Evolutionary conservation across 2,888 invertebrate species (phyloP).

Genomic region (Lepas anatifera): DNA sequence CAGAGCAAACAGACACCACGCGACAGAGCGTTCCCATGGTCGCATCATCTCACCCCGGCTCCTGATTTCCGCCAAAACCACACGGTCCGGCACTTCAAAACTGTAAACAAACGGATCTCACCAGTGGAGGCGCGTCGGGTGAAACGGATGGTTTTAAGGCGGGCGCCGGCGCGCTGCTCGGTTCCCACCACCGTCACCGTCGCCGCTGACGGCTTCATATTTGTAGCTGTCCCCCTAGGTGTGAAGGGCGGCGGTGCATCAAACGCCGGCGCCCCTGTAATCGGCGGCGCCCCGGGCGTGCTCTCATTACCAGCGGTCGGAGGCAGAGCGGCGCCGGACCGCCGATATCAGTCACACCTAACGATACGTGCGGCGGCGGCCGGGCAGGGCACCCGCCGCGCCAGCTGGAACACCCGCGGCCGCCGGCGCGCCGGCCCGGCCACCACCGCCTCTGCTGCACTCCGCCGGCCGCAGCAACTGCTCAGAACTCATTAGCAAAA

Average conservation of each 20-base stretch:
- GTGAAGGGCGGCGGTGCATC: not conserved
- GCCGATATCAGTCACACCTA: not conserved
- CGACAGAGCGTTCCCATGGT: not conserved
- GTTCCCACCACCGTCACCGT: not conserved
- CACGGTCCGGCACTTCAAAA: not conserved
- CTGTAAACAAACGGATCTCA: not conserved
- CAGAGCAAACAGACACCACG: not conserved
- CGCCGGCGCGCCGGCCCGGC: too few relatives aligned
- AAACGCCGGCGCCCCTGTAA: not conserved
- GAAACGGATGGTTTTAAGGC: too few relatives aligned
- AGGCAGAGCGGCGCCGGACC: not conserved
- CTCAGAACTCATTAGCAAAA: too few relatives aligned
- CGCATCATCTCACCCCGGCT: too few relatives aligned
- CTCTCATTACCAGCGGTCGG: not conserved
- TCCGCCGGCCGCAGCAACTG: too few relatives aligned
- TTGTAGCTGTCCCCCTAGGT: conserved; percentile 10
- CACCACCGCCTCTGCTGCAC: too few relatives aligned
- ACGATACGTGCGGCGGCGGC: too few relatives aligned
- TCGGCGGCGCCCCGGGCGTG: not conserved
- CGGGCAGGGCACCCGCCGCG: too few relatives aligned
- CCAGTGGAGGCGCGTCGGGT: not conserved
- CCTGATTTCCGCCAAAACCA: too few relatives aligned
- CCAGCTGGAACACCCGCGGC: too few relatives aligned
- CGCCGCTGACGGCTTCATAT: conserved; percentile 2
- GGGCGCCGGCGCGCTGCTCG: not conserved